phyloP scores from a whole-genome alignment of 2,113 vertebrate genomes.

The Turdus rufiventris region DNA sequence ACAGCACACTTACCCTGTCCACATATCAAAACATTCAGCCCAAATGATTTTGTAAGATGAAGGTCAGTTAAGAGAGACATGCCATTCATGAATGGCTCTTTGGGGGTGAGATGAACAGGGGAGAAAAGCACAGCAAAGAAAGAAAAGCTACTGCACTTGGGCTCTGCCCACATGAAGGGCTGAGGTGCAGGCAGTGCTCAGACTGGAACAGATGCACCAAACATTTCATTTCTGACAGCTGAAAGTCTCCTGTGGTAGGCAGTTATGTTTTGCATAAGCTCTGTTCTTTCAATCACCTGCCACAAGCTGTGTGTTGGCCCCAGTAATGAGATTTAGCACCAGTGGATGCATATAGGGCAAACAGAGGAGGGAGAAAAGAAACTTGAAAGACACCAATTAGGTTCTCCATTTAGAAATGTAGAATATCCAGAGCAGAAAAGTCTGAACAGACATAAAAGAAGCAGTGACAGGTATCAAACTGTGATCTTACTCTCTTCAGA shows the following conservation, averaged over 20 bases:
- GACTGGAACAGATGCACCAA: background rate
- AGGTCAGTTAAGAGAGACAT: background rate
- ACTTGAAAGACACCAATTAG: background rate
- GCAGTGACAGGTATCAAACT: background rate
- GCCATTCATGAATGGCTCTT: background rate
- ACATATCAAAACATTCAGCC: background rate
- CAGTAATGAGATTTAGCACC: background rate
- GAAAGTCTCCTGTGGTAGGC: background rate
- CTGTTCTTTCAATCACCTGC: background rate
- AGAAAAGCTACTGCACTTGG: background rate
- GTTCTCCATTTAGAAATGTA: background rate
- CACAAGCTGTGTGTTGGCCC: background rate
- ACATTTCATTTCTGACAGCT: background rate
- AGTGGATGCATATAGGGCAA: background rate
- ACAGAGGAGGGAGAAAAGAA: background rate
- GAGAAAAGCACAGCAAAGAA: background rate
- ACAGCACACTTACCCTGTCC: background rate
- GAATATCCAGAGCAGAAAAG: background rate
- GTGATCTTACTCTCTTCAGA: background rate
- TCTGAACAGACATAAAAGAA: slow-evolving; percentile 19
- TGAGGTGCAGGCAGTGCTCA: background rate
- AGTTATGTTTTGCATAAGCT: background rate
- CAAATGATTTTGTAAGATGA: background rate
- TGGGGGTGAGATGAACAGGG: background rate
- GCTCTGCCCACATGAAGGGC: background rate